Percentiles rank a stretch among this genome's conserved stretches.
phyloP scores from a whole-genome alignment of 2,797 vertebrate genomes.

The Siniperca undulata region DNA sequence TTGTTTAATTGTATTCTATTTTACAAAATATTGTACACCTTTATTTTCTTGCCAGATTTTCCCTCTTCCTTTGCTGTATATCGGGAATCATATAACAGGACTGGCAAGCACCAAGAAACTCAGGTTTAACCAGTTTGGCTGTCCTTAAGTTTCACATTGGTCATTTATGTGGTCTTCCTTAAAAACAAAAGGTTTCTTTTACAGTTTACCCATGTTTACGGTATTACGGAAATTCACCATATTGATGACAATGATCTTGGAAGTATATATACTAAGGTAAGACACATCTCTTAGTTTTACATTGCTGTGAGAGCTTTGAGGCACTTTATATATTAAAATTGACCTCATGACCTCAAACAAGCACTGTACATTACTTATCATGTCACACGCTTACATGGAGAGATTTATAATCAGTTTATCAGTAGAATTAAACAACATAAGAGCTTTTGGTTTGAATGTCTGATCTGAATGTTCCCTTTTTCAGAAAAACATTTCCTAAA shows the following conservation, averaged over 20 bases:
- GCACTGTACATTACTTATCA: not conserved
- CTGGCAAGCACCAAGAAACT: conserved; percentile 94
- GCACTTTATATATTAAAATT: not conserved
- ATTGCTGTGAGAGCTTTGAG: not conserved
- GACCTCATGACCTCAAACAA: not conserved
- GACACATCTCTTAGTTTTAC: not conserved
- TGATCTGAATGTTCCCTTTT: not conserved
- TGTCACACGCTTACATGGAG: not conserved
- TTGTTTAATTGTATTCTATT: not conserved
- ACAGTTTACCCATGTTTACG: conserved; percentile 97
- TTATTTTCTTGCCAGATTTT: conserved; percentile 88
- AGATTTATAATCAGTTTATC: not conserved
- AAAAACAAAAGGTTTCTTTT: conserved; percentile 46
- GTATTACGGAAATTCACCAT: conserved; percentile 96
- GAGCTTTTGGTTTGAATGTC: not conserved
- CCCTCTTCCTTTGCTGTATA: conserved; percentile 92
- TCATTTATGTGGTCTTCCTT: not conserved
- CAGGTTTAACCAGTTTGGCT: conserved; percentile 86
- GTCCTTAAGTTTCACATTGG: not conserved
- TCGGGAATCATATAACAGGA: conserved; percentile 94
- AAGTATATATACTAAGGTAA: conserved; percentile 90
- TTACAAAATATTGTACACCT: not conserved
- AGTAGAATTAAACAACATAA: not conserved
- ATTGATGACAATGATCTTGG: conserved; percentile 92
- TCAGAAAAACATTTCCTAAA: conserved; percentile 80